Evolutionary conservation across 2,113 vertebrate species (phyloP).

Genomic region (Salminus brasiliensis): DNA sequence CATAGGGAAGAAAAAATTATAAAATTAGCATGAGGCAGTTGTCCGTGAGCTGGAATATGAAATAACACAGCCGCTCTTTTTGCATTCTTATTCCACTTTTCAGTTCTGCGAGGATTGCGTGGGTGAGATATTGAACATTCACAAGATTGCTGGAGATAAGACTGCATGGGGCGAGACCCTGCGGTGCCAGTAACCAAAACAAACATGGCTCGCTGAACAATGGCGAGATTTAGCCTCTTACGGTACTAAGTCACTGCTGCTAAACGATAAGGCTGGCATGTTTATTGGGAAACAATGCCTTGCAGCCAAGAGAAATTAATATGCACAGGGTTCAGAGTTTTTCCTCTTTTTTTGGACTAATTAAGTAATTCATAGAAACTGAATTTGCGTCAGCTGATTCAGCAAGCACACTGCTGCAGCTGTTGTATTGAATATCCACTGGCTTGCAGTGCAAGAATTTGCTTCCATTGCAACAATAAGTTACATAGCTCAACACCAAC

Average conservation of each 20-base stretch:
- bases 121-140: background rate
- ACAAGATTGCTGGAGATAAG: background rate
- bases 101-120: background rate
- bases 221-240: background rate
- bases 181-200: background rate
- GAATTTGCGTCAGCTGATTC: background rate
- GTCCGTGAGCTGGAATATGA: background rate
- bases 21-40: background rate
- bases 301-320: background rate
- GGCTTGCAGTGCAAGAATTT: no score
- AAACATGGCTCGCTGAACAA: constrained; percentile 14
- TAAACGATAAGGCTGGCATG: background rate
- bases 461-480: no score
- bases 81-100: background rate
- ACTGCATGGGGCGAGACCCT: background rate
- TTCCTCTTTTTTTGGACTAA: background rate
- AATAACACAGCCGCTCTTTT: background rate
- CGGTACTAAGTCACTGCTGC: background rate
- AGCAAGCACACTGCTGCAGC: no score
- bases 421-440: no score
- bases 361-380: background rate
- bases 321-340: background rate
- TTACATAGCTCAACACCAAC: no score
- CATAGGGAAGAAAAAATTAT: background rate
- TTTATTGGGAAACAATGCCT: background rate